A percentile compares a stretch with the other conserved stretches of the same genome.
Evolutionary conservation across 2,888 invertebrate species (phyloP).

Genomic region (Andrena hattorfiana): DNA sequence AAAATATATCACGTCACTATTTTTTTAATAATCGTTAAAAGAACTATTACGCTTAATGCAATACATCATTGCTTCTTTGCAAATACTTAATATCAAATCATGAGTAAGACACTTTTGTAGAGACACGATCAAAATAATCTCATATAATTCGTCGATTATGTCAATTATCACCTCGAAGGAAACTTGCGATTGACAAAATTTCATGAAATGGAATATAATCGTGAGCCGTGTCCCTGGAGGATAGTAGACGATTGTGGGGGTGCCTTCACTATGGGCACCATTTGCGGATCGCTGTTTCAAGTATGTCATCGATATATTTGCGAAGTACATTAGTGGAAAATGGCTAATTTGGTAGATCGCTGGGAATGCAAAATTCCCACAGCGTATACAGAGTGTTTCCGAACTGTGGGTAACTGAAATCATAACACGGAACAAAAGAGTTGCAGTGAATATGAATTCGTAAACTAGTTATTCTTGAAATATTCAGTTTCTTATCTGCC

Average conservation of each 20-base stretch:
- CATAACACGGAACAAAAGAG: too few species aligned
- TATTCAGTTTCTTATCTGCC: too few species aligned
- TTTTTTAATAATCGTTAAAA: neutral
- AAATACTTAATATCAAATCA: conserved; percentile 1
- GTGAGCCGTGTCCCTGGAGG: conserved; percentile 99
- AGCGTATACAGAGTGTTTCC: too few species aligned
- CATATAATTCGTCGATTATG: neutral
- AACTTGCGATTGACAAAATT: neutral
- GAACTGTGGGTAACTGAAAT: too few species aligned
- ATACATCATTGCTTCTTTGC: neutral
- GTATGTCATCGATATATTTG: conserved; percentile 31
- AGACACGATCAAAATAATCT: neutral
- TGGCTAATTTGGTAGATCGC: too few species aligned
- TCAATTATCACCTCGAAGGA: neutral
- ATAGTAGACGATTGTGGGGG: conserved; percentile 99
- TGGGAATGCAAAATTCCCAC: too few species aligned
- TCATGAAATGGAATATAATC: conserved; percentile 93
- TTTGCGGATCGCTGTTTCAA: conserved; percentile 97
- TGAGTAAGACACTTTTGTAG: neutral
- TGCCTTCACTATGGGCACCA: conserved; percentile 98
- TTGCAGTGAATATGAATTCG: too few species aligned
- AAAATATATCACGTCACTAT: conserved; percentile 27
- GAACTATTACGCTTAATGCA: neutral
- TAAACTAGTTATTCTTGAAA: too few species aligned
- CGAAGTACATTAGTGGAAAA: neutral